Percentiles rank a stretch among this genome's conserved stretches.
Evolutionary conservation across 2,113 vertebrate genomes (phyloP).

Genomic region (Zosterops pallidus): DNA sequence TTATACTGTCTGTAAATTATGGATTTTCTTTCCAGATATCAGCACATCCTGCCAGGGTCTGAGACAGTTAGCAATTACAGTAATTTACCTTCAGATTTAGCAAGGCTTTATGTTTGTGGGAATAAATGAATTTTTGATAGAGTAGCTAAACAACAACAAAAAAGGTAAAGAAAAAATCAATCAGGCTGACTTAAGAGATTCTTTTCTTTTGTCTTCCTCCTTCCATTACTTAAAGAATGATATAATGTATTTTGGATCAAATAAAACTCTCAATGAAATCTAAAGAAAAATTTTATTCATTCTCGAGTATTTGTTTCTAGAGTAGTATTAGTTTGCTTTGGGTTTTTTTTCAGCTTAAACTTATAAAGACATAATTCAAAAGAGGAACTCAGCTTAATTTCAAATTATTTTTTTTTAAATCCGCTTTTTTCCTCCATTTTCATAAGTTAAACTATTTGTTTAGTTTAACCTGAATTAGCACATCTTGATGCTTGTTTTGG

Average conservation of each 20-base stretch:
- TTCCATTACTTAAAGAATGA: not conserved
- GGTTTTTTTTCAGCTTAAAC: not conserved
- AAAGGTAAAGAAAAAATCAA: not conserved
- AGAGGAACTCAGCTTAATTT: not conserved
- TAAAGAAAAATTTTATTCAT: not conserved
- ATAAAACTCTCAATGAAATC: not conserved
- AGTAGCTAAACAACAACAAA: not conserved
- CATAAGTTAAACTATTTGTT: not conserved
- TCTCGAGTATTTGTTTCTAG: not conserved
- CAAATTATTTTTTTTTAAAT: not conserved
- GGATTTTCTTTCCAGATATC: conserved; percentile 25
- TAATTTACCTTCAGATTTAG: conserved; percentile 20
- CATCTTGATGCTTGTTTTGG: not conserved
- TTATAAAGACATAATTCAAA: not conserved
- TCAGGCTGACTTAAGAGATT: not conserved
- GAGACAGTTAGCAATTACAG: not conserved
- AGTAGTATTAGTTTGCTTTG: not conserved
- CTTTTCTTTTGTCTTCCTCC: not conserved
- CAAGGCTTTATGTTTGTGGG: not conserved
- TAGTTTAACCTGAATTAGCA: not conserved
- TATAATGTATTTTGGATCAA: not conserved
- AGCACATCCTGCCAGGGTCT: not conserved
- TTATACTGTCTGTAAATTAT: not conserved
- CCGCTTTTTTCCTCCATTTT: not conserved
- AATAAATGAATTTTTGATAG: conserved; percentile 35